phyloP scores from a whole-genome alignment of 2,888 invertebrate genomes.

The Empis livida region DNA sequence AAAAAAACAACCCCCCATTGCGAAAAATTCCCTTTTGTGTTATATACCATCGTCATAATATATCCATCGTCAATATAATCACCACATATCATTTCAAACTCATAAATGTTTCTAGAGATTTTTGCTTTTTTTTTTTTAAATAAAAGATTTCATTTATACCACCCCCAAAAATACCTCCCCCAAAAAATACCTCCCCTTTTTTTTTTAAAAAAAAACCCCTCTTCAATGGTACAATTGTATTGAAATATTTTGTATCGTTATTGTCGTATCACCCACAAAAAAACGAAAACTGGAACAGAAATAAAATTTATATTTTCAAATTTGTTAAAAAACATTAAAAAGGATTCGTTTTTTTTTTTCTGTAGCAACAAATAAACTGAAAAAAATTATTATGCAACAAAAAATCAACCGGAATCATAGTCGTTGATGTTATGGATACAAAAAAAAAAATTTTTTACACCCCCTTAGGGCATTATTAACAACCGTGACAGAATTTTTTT shows the following conservation, averaged over 20 bases:
- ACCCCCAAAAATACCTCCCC: no score
- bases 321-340: no score
- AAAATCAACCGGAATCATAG: no score
- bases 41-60: constrained; percentile 10
- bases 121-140: no score
- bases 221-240: constrained; percentile 13
- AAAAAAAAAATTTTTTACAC: constrained; percentile 17
- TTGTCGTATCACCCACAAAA: neutral
- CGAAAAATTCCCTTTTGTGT: neutral
- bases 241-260: neutral
- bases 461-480: constrained; percentile 33
- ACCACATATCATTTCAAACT: no score
- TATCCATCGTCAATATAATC: neutral
- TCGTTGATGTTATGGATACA: neutral
- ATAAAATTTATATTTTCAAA: constrained; percentile 16
- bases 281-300: constrained; percentile 15
- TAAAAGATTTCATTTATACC: no score
- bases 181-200: no score
- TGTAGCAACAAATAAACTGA: no score
- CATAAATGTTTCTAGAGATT: no score
- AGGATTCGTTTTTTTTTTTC: no score
- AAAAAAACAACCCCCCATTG: constrained; percentile 7
- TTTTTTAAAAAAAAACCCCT: no score
- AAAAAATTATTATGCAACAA: no score
- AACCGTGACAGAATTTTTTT: constrained; percentile 26